Base-by-base conservation (phyloP, 2,113 vertebrate genomes). In the Cyphomyrus plagiostoma region DNA sequence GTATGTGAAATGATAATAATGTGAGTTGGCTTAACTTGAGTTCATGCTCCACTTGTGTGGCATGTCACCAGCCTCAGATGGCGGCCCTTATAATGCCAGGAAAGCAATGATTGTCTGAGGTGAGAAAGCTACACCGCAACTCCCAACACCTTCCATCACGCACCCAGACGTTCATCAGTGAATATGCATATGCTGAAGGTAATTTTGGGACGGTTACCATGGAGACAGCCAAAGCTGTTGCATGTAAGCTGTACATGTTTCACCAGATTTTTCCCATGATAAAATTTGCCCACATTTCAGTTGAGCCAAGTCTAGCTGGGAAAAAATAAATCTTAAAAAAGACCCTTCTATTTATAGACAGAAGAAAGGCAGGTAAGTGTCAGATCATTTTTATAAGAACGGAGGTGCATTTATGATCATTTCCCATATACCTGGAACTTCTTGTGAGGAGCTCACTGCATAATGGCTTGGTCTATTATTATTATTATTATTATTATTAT, bases 191-290 rank as follows among this genome's bases (percentile, higher is more conserved):
- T 84, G 82, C 82, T 84, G 46, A n/a, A 48, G 42, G 45, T n/a
- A 84, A 84, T 84, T 84, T 84, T 84, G 82, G 82, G 45, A 48
- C 23, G 3, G 82, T 84, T 84, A 84, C 82, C 82, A 84, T 84
- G 82, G 82, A 84, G 82, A 84, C 82, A 48, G 82, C 45, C 82
- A 84, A 84, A 84, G 82, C 45, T 84, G 39, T 84, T 9, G 45
- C 82, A 48, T 23, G 82, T 46, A 23, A 46, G 42, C 45, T 45
- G 45, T 84, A 48, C 82, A 45, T 82, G 77, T 84, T 84, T 48
- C 82, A 45, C 82, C 39, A 84, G 82, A 48, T 48, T 82, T 45
- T 82, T 13, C 82, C 45, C 45, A 19, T 46, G 82, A 84, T 84
- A 21, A 17, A 84, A 84, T 26, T 70, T 74, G 49, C 48, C 66